phyloP scores from a whole-genome alignment of 2,888 invertebrate species.

The Cotesia congregata region DNA sequence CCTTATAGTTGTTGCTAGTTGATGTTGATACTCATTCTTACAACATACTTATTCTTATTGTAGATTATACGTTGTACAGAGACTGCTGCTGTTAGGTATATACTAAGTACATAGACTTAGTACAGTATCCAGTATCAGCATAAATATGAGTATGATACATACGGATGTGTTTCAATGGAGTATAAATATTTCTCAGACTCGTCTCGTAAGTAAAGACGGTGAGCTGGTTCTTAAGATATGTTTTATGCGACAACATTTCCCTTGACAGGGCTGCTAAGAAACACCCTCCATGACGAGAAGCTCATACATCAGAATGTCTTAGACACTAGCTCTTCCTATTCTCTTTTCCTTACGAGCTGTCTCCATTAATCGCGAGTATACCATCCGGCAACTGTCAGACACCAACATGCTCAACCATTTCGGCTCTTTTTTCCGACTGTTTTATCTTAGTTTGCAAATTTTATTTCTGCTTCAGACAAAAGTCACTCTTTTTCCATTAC shows the following conservation, averaged over 20 bases:
- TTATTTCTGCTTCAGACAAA: slow-evolving; percentile 6
- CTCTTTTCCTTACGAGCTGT: slow-evolving; percentile 37
- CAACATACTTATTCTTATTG: neutral
- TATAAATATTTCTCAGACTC: slow-evolving; percentile 55
- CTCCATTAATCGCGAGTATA: slow-evolving; percentile 53
- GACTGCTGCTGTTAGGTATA: neutral
- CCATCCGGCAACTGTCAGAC: slow-evolving; percentile 38
- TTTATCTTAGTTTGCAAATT: neutral
- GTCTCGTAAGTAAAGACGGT: slow-evolving; percentile 43
- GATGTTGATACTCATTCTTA: neutral
- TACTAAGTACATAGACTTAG: neutral
- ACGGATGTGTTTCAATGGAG: slow-evolving; percentile 51
- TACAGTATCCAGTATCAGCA: neutral
- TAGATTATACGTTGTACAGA: neutral
- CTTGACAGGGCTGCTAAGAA: slow-evolving; percentile 52
- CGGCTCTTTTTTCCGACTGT: neutral
- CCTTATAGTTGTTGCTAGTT: neutral
- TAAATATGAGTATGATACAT: neutral
- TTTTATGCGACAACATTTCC: slow-evolving; percentile 61
- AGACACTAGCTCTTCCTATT: slow-evolving; percentile 37
- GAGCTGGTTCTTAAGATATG: slow-evolving; percentile 57
- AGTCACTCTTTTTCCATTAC: neutral
- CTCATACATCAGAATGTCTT: slow-evolving; percentile 56
- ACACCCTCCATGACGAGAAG: slow-evolving; percentile 51
- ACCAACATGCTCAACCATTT: slow-evolving; percentile 3